Conservation (phyloP, 2,113 vertebrate species). For the Ctenomys sociabilis region DNA sequence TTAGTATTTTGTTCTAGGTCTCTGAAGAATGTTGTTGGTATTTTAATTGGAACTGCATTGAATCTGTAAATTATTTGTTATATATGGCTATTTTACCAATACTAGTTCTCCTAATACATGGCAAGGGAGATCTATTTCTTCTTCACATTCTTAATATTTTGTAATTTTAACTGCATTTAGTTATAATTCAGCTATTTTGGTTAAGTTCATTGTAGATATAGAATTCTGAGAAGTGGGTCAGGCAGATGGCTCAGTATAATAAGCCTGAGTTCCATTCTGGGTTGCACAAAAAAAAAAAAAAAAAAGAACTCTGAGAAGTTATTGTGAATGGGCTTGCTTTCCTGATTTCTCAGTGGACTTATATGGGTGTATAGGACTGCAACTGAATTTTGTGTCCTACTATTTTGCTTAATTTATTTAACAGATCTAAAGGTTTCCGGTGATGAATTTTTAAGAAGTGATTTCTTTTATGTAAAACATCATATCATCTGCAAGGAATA, state of each 20-base stretch:
- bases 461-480: neutral
- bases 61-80: neutral
- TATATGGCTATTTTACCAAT: neutral
- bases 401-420: neutral
- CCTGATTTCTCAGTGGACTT: neutral
- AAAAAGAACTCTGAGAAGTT: neutral
- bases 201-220: neutral
- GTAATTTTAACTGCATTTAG: neutral
- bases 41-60: neutral
- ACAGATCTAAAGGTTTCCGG: neutral
- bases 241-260: no score
- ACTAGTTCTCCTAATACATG: neutral
- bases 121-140: neutral
- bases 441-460: neutral
- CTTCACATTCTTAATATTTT: neutral
- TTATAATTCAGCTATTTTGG: neutral
- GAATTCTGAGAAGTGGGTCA: neutral
- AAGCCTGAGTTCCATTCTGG: no score
- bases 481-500: neutral
- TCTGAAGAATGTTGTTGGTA: neutral
- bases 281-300: no score
- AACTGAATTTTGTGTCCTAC: neutral
- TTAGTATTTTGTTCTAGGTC: neutral
- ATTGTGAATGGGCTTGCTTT: neutral
- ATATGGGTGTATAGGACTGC: neutral